phyloP scores from a whole-genome alignment of 2,888 invertebrate genomes.

The Harpagoxenus sublaevis region DNA sequence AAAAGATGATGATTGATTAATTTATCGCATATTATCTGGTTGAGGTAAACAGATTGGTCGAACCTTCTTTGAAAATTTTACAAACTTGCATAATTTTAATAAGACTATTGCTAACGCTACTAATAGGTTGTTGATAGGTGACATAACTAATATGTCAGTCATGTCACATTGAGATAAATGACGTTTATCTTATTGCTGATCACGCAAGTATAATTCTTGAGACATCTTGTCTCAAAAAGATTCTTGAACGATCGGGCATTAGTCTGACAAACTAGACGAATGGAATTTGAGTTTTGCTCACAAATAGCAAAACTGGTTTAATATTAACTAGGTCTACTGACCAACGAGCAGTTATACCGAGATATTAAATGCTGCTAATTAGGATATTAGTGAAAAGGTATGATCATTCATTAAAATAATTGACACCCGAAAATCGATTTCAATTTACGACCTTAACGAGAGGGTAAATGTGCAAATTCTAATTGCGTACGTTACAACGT shows the following conservation, averaged over 20 bases:
- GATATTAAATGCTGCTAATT: neutral
- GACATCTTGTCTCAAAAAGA: too few relatives aligned
- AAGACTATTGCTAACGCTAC: slow-evolving; percentile 88
- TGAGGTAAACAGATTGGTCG: slow-evolving; percentile 93
- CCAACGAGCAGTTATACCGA: neutral
- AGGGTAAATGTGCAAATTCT: neutral
- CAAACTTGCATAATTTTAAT: slow-evolving; percentile 92
- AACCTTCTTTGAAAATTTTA: slow-evolving; percentile 91
- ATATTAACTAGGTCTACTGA: neutral
- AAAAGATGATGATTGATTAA: neutral
- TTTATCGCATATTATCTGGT: slow-evolving; percentile 87
- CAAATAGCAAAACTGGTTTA: neutral
- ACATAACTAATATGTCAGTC: too few relatives aligned
- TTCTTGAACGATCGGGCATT: neutral
- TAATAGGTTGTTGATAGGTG: too few relatives aligned
- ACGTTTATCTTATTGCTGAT: neutral
- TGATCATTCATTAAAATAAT: neutral
- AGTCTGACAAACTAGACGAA: neutral
- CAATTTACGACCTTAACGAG: neutral
- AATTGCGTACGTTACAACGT: neutral
- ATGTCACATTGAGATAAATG: neutral
- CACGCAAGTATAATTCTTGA: neutral
- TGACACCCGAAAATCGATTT: neutral
- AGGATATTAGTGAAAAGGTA: neutral
- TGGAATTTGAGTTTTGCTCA: neutral